Percentiles rank a stretch among this genome's conserved stretches.
Conservation (phyloP, 2,113 vertebrate genomes). For the Erythrolamprus reginae region DNA sequence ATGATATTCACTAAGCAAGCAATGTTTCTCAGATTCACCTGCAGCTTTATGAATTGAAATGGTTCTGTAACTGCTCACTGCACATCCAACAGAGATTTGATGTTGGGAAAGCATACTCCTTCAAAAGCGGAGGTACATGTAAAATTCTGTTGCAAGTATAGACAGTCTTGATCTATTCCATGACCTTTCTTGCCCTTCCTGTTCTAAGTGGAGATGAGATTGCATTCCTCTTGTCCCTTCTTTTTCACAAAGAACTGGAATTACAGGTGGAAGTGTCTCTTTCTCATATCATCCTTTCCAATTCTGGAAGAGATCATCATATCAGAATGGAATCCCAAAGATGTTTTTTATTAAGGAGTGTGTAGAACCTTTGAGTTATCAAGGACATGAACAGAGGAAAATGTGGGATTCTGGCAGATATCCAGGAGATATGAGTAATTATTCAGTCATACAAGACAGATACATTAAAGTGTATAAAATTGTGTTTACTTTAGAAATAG, state of each 20-base stretch:
- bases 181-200: not conserved
- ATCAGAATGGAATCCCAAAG: no score
- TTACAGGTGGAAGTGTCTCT: not conserved
- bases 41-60: not conserved
- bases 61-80: not conserved
- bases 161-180: not conserved
- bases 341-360: no score
- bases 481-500: no score
- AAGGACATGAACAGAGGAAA: no score
- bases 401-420: no score
- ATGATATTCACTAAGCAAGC: not conserved
- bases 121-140: not conserved
- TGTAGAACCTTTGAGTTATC: no score
- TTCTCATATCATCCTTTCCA: not conserved
- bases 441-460: no score
- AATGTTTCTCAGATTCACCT: not conserved
- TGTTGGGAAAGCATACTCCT: not conserved
- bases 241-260: not conserved
- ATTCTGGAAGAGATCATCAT: not conserved
- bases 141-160: not conserved
- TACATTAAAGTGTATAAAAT: no score
- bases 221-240: not conserved
- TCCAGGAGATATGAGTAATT: no score
- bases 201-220: not conserved
- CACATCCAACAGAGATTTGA: not conserved